A percentile compares a stretch with the other conserved stretches of the same genome.
These are phyloP conservation scores for Zaprionus ghesquierei DNA, from an alignment of 1,140 invertebrate species.

Conservation along the genomic window DNA sequence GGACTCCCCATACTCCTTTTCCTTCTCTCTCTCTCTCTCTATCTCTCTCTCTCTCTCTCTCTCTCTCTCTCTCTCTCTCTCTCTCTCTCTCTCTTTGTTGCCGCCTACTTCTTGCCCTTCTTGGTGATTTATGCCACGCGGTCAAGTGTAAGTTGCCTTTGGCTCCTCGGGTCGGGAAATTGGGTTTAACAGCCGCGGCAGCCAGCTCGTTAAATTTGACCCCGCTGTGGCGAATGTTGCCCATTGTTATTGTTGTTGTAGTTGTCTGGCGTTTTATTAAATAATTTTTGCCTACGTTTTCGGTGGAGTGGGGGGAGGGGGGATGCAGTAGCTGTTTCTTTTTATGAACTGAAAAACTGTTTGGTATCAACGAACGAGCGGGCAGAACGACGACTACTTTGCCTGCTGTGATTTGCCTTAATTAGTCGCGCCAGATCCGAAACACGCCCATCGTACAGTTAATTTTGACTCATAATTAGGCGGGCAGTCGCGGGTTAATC, in stretches of 20 bases:
- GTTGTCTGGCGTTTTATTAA: slow-evolving; percentile 66
- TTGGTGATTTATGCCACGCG: slow-evolving; percentile 71
- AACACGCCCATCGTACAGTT: slow-evolving; percentile 23
- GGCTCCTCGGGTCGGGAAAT: slow-evolving; percentile 64
- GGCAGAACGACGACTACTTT: slow-evolving; percentile 49
- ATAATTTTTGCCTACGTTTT: slow-evolving; percentile 51
- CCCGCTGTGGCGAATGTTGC: slow-evolving; percentile 50
- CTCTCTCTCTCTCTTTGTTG: neutral
- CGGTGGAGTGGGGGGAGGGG: neutral
- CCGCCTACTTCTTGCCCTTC: slow-evolving; percentile 11
- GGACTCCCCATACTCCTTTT: no score
- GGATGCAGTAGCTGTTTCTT: neutral
- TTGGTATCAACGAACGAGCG: slow-evolving; percentile 38
- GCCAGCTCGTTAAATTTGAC: slow-evolving; percentile 74
- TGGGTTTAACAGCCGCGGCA: slow-evolving; percentile 69
- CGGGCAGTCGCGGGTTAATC: slow-evolving; percentile 48
- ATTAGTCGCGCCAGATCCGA: slow-evolving; percentile 58
- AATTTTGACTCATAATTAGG: slow-evolving; percentile 51
- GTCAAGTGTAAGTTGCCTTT: slow-evolving; percentile 75
- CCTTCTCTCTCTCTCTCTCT: no score
- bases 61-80: neutral
- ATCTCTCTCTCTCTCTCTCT: no score
- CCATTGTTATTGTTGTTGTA: slow-evolving; percentile 6
- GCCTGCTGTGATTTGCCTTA: slow-evolving; percentile 74
- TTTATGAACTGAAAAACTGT: slow-evolving; percentile 60